These are phyloP conservation scores for Spizella passerina DNA, from an alignment of 2,797 vertebrate species.

Conservation along the genomic window DNA sequence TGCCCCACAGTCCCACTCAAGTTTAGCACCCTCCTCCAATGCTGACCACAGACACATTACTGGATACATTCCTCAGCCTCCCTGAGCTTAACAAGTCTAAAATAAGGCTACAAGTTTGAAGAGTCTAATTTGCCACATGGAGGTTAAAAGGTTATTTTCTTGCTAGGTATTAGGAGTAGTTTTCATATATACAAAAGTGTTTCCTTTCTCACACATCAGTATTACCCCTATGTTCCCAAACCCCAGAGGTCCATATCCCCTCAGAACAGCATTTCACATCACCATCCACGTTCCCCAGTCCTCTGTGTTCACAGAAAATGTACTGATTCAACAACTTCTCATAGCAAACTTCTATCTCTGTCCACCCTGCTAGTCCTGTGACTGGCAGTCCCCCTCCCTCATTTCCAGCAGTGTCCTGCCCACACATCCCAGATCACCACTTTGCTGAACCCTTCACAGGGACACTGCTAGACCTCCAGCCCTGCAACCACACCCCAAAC, in stretches of 20 bases:
- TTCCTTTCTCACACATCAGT: neutral
- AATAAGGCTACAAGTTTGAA: neutral
- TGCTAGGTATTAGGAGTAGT: neutral
- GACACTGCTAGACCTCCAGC: no score
- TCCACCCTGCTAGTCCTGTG: neutral
- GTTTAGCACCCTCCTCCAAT: neutral
- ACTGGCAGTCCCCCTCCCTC: neutral
- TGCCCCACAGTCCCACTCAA: accelerated
- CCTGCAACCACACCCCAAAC: neutral
- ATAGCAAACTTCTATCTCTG: accelerated
- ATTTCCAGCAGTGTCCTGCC: neutral
- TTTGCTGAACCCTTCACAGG: neutral
- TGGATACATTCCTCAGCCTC: neutral
- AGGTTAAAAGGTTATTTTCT: neutral
- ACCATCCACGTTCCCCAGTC: neutral
- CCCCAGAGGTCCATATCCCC: neutral
- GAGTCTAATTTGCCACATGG: neutral
- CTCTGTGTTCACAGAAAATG: neutral
- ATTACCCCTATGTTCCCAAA: neutral
- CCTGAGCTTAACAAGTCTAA: neutral
- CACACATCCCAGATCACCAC: neutral
- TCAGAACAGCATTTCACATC: neutral
- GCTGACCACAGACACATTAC: neutral
- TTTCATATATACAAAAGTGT: accelerated
- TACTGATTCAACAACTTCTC: neutral